Conservation (phyloP, 2,113 vertebrate genomes). For the Bolborhynchus lineola region DNA sequence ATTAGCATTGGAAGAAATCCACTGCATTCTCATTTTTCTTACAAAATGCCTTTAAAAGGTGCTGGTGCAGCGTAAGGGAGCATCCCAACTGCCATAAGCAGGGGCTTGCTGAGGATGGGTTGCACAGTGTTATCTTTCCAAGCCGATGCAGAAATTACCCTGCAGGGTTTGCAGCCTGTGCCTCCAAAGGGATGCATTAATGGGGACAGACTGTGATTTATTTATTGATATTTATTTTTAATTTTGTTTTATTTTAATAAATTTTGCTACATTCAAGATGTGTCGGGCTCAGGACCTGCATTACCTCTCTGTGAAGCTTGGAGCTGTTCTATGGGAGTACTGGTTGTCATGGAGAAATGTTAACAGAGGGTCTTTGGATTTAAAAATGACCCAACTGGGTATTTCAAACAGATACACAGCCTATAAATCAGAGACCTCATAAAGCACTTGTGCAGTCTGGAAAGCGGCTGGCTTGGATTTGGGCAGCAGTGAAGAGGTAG, state of each 20-base stretch:
- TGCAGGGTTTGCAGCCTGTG: rapidly evolving
- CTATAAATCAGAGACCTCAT: neutral
- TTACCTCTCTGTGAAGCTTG: neutral
- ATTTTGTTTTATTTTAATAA: neutral
- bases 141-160: neutral
- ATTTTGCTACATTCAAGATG: neutral
- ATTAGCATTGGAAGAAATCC: neutral
- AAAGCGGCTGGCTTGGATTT: neutral
- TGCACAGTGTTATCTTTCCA: rapidly evolving
- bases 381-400: neutral
- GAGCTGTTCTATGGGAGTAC: rapidly evolving
- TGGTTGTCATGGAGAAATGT: neutral
- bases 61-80: neutral
- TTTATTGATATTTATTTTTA: neutral
- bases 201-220: neutral
- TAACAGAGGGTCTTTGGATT: neutral
- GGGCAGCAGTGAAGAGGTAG: neutral
- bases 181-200: neutral
- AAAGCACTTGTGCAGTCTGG: neutral
- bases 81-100: neutral
- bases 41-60: neutral
- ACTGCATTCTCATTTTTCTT: neutral
- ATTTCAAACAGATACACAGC: neutral
- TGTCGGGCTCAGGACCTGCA: neutral
- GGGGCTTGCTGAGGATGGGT: neutral